Conservation (phyloP, 1,140 invertebrate genomes). For the Phymorhynchus buccinoides region DNA sequence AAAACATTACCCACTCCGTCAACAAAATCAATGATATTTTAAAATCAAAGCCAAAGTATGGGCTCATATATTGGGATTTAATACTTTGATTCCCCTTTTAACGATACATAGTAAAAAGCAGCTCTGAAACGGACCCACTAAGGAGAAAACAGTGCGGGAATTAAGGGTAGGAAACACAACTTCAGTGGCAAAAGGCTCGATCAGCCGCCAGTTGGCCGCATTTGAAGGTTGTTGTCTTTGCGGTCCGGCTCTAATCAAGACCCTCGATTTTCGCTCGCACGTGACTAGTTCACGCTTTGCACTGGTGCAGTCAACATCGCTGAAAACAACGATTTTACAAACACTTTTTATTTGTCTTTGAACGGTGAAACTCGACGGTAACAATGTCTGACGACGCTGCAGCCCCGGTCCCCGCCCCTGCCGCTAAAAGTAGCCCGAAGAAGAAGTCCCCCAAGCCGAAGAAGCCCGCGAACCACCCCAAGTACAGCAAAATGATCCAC, state of each 20-base stretch:
- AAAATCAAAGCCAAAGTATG: not conserved
- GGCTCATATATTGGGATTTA: not conserved
- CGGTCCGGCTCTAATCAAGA: conserved; percentile 21
- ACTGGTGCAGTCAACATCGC: not conserved
- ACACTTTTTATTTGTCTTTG: not conserved
- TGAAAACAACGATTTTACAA: not conserved
- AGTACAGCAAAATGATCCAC: conserved; percentile 57
- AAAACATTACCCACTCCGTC: conserved; percentile 17
- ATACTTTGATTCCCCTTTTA: conserved; percentile 10
- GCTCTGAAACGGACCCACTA: not conserved
- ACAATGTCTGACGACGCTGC: conserved; percentile 39
- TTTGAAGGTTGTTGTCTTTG: conserved; percentile 31
- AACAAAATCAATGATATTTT: conserved; percentile 24
- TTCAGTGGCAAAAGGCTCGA: not conserved
- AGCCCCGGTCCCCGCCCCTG: conserved; percentile 33
- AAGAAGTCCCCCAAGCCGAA: conserved; percentile 61
- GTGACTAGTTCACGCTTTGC: not conserved
- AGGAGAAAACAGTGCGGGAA: not conserved
- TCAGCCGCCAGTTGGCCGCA: conserved; percentile 3
- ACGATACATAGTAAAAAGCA: not conserved
- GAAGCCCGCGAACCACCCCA: conserved; percentile 57
- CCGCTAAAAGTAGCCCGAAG: conserved; percentile 52
- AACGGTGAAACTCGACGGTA: conserved; percentile 5
- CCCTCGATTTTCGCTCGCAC: not conserved
- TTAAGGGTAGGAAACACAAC: conserved; percentile 39